Base-by-base conservation (phyloP, 2,797 vertebrate genomes). In the Acanthis flammea region DNA sequence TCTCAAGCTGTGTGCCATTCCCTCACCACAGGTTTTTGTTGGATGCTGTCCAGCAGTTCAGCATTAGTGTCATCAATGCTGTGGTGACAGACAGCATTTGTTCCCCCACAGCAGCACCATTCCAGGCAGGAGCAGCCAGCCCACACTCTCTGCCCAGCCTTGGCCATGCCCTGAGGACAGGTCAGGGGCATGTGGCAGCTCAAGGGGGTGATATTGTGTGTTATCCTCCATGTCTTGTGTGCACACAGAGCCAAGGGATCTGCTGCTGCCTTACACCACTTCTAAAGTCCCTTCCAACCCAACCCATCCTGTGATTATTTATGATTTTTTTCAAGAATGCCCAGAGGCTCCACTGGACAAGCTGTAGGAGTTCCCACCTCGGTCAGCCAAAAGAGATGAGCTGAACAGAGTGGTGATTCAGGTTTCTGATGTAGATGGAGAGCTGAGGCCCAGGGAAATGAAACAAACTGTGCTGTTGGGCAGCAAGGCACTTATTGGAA, bases 121-220 rank as follows among this genome's bases (percentile, higher is more conserved):
- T 57, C 73, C 54, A 73, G 78, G 75, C 66, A 94, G 76, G 12
- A 89, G 82, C 78, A 88, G 94, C 90, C 85, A 90, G 89, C 27
- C 87, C 45, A 24, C 17, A 2, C 71, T 72, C 84, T 48, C 88
- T 83, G 63, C 44, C 37, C 7, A 7, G 19, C 53, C 17, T 53
- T 57, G 85, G 91, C 66, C 81, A 28, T 67, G 51, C 54, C 33
- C 62, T 33, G 85, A 44, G 0, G 3, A 39, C 68, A 95, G 33
- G 41, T 86, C 57, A 67, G 75, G 66, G 51, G 61, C 22, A 77
- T 90, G 92, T 78, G 96, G 93, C 94, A 7, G 72, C 63, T 60
- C 71, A 12, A 21, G 67, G 58, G 39, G 42, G 44, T 60, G 61
- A 39, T 24, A 12, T 24, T 5, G 6, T 9, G 33, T 31, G 37